phyloP scores from a whole-genome alignment of 2,113 vertebrate genomes.

The Mungos mungo region DNA sequence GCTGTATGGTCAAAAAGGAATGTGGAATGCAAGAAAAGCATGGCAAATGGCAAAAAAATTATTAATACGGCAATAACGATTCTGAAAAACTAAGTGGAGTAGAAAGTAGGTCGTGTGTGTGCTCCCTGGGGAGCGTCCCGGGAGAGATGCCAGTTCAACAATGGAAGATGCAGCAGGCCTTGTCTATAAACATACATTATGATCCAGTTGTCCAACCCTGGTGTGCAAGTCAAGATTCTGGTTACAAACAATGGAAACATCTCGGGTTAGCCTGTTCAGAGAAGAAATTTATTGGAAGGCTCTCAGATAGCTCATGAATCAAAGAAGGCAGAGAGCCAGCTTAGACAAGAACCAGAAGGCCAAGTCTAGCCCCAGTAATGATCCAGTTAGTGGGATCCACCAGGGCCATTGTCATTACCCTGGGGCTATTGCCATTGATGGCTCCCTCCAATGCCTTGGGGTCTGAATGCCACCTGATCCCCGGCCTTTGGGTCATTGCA shows the following conservation, averaged over 20 bases:
- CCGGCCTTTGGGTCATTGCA: not conserved
- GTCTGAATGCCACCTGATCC: not conserved
- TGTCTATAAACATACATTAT: not conserved
- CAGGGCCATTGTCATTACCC: not conserved
- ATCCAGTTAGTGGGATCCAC: not conserved
- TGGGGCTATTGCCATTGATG: not conserved
- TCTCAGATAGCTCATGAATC: not conserved
- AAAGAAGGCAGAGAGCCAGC: not conserved
- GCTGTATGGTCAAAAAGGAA: slow-evolving; percentile 10
- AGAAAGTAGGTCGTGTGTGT: not conserved
- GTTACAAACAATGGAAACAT: not conserved
- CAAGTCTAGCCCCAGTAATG: not conserved
- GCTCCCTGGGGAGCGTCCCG: too few species aligned
- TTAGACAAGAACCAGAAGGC: not conserved
- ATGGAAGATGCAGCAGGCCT: not conserved
- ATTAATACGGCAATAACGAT: not conserved
- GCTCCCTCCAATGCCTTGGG: not conserved
- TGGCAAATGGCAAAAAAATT: not conserved
- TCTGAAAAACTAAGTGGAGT: not conserved
- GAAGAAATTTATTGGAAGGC: not conserved
- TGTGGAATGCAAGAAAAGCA: not conserved
- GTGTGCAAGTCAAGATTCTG: not conserved
- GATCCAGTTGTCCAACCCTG: not conserved
- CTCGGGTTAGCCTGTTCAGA: not conserved
- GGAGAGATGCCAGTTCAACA: not conserved